Conservation (phyloP, 2,797 vertebrate genomes). For the Lutjanus campechanus region DNA sequence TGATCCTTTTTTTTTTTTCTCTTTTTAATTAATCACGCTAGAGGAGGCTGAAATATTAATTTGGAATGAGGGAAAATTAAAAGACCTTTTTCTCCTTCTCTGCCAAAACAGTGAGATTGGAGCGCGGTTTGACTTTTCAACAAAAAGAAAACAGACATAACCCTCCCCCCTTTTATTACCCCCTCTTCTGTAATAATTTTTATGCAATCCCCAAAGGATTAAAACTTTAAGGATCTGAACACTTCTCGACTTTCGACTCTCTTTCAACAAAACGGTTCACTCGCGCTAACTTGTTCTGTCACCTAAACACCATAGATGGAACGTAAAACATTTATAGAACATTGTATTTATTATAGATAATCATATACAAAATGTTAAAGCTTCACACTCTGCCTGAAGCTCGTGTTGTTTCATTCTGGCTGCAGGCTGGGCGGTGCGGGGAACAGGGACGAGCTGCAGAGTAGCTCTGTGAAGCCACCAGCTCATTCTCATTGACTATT, state of each 20-base stretch:
- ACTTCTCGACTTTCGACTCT: neutral
- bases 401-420: constrained; percentile 4
- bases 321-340: constrained; percentile 37
- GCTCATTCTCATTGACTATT: constrained; percentile 39
- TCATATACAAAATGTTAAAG: constrained; percentile 2
- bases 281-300: neutral
- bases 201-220: neutral
- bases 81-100: neutral
- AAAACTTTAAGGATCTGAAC: neutral
- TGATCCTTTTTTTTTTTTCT: neutral
- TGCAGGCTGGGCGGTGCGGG: constrained; percentile 6
- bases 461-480: constrained; percentile 15
- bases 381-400: constrained; percentile 19
- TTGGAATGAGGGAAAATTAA: neutral
- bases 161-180: neutral
- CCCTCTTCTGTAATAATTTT: neutral
- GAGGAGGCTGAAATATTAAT: constrained; percentile 1
- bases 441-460: constrained; percentile 7
- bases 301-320: constrained; percentile 17
- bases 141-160: neutral
- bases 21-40: neutral
- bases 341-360: constrained; percentile 38
- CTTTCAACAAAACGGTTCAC: constrained; percentile 6
- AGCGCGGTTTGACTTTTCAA: neutral
- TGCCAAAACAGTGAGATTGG: neutral